These are phyloP conservation scores for Amphilophus citrinellus DNA, from an alignment of 2,113 vertebrate genomes.

Conservation along the genomic window DNA sequence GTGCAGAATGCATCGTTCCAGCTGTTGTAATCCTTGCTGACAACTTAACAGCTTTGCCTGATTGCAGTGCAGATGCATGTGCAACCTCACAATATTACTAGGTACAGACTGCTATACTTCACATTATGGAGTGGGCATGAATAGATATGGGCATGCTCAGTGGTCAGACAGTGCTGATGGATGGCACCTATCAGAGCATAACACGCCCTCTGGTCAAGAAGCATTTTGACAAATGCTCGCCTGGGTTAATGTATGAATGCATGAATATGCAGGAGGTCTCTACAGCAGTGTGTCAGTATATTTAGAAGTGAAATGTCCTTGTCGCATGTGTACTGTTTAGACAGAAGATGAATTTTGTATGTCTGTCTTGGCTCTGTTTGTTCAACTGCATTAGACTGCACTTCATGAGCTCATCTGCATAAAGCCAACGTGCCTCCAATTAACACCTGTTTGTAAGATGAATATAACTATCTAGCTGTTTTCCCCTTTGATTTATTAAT, in stretches of 20 bases:
- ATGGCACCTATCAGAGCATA: constrained; percentile 37
- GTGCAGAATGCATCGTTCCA: background rate
- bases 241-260: background rate
- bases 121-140: constrained; percentile 2
- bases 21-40: constrained; percentile 17
- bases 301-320: background rate
- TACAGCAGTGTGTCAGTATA: background rate
- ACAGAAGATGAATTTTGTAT: background rate
- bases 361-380: background rate
- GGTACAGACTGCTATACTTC: background rate
- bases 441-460: constrained; percentile 58
- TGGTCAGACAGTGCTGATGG: constrained; percentile 39
- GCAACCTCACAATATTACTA: background rate
- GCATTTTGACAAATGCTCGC: constrained; percentile 32
- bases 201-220: constrained; percentile 33
- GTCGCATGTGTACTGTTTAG: background rate
- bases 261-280: constrained; percentile 37
- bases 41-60: constrained; percentile 31
- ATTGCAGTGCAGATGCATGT: background rate
- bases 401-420: constrained; percentile 41
- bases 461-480: constrained; percentile 26
- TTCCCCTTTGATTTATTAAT: constrained; percentile 42
- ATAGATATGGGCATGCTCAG: constrained; percentile 5
- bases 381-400: constrained; percentile 10
- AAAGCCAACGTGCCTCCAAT: constrained; percentile 39